phyloP scores from a whole-genome alignment of 2,113 vertebrate species.

The Rhinopomastus cyanomelas region DNA sequence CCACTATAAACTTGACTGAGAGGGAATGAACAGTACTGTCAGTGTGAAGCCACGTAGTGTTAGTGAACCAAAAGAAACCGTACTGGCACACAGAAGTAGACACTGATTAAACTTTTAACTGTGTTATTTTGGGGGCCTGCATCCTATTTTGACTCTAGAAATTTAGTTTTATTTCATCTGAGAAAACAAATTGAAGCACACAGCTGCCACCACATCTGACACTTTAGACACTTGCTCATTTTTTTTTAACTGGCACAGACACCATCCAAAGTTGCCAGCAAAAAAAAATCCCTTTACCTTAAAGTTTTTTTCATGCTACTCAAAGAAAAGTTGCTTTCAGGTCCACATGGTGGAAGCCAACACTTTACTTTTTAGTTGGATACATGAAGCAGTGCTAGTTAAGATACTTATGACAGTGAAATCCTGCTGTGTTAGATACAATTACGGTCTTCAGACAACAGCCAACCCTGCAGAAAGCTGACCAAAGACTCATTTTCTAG shows the following conservation, averaged over 20 bases:
- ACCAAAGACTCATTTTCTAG: background rate
- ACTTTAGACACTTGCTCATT: rapidly evolving
- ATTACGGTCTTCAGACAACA: background rate
- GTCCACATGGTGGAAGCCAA: background rate
- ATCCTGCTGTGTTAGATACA: background rate
- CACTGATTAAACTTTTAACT: background rate
- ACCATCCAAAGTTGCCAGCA: background rate
- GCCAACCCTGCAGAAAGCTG: background rate
- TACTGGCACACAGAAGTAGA: background rate
- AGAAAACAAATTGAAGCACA: background rate
- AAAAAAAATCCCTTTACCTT: background rate
- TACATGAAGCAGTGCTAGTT: background rate
- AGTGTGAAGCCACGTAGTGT: background rate
- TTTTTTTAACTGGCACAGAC: background rate
- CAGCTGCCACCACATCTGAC: background rate
- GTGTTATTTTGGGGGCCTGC: background rate
- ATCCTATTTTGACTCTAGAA: background rate
- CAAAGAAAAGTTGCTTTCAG: background rate
- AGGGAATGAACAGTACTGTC: background rate
- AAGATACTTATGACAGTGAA: background rate
- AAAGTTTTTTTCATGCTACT: background rate
- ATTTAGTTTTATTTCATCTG: background rate
- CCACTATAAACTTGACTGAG: background rate
- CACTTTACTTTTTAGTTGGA: background rate
- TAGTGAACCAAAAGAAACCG: background rate